A percentile compares a stretch with the other conserved stretches of the same genome.
Evolutionary conservation across 2,113 vertebrate genomes (phyloP).

Genomic region (Callocephalon fimbriatum): DNA sequence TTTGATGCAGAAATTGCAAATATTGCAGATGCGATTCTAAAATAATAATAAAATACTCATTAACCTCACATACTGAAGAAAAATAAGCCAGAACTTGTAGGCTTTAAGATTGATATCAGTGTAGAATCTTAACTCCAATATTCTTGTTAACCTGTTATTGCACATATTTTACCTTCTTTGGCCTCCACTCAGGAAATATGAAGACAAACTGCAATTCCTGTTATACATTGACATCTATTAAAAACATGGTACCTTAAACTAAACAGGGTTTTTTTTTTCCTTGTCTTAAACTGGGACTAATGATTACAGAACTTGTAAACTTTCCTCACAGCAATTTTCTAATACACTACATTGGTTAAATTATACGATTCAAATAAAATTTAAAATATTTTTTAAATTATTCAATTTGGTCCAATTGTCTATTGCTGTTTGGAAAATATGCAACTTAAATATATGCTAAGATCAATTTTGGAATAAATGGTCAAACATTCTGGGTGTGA

Average conservation of each 20-base stretch:
- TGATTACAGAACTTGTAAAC: background rate
- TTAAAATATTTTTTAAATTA: background rate
- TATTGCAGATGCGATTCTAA: background rate
- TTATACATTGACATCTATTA: background rate
- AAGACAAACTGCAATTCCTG: background rate
- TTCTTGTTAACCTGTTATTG: background rate
- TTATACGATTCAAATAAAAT: background rate
- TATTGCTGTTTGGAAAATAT: background rate
- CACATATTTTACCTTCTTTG: background rate
- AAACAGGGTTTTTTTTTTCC: background rate
- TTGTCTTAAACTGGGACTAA: background rate
- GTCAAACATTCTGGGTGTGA: background rate
- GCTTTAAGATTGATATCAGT: background rate
- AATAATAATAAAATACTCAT: background rate
- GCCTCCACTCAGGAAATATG: background rate
- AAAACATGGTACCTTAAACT: background rate
- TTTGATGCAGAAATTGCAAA: background rate
- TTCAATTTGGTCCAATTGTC: background rate
- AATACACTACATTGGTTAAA: background rate
- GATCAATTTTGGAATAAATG: constrained; percentile 20
- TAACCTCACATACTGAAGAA: background rate
- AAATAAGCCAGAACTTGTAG: background rate
- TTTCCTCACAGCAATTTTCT: background rate
- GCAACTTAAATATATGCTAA: background rate
- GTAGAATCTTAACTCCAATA: background rate